A percentile compares a stretch with the other conserved stretches of the same genome.
These are phyloP conservation scores for Adela reaumurella DNA, from an alignment of 2,888 invertebrate genomes.

Conservation along the genomic window DNA sequence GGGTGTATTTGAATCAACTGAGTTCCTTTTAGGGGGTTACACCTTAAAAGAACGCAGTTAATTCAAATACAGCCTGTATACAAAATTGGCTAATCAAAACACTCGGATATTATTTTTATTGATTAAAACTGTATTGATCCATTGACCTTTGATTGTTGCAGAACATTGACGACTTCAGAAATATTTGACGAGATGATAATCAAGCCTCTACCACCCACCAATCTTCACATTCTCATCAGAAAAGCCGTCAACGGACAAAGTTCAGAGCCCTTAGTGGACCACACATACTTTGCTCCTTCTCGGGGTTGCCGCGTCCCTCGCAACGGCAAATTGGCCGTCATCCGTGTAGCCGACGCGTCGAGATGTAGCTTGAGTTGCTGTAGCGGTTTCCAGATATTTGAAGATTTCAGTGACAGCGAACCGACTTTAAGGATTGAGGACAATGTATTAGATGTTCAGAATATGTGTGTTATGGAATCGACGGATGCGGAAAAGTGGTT, in stretches of 20 bases:
- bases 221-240: slow-evolving; percentile 47
- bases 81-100: too few relatives aligned
- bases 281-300: slow-evolving; percentile 30
- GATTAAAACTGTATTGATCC: too few relatives aligned
- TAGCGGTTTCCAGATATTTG: slow-evolving; percentile 36
- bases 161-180: slow-evolving; percentile 43
- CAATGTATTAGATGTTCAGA: slow-evolving; percentile 14
- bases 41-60: too few relatives aligned
- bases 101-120: too few relatives aligned
- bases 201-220: slow-evolving; percentile 37
- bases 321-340: slow-evolving; percentile 29
- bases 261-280: slow-evolving; percentile 22
- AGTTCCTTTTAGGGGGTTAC: too few relatives aligned
- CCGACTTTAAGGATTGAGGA: slow-evolving; percentile 17
- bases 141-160: slow-evolving; percentile 21
- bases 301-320: slow-evolving; percentile 35
- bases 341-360: slow-evolving; percentile 29
- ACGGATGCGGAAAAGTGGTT: slow-evolving; percentile 41
- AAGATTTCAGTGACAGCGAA: slow-evolving; percentile 26
- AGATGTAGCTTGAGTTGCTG: slow-evolving; percentile 30
- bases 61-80: too few relatives aligned
- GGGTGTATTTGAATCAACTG: too few relatives aligned
- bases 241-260: slow-evolving; percentile 21
- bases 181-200: slow-evolving; percentile 36
- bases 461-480: slow-evolving; percentile 33